phyloP scores from a whole-genome alignment of 2,113 vertebrate species.

The Murina feae region DNA sequence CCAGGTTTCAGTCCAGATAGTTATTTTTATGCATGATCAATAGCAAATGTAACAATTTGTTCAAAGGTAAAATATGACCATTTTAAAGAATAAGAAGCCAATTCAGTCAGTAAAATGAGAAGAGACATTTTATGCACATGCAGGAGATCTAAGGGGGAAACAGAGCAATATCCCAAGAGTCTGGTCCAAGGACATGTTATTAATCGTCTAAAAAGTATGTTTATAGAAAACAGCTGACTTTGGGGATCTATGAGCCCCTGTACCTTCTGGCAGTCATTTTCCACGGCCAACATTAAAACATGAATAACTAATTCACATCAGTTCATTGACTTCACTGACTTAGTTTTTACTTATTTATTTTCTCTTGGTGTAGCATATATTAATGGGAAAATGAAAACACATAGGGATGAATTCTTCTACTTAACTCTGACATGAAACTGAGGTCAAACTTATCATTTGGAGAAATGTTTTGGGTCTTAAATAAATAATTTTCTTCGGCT shows the following conservation, averaged over 20 bases:
- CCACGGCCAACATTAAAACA: slow-evolving; percentile 42
- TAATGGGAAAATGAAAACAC: slow-evolving; percentile 56
- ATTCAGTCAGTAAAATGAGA: slow-evolving; percentile 21
- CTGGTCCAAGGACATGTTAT: neutral
- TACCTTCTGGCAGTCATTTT: slow-evolving; percentile 15
- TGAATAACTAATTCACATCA: slow-evolving; percentile 64
- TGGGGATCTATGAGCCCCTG: neutral
- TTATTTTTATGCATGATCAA: slow-evolving; percentile 52
- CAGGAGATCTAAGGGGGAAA: slow-evolving; percentile 21
- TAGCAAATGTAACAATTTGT: slow-evolving; percentile 48
- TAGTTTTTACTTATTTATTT: slow-evolving; percentile 63
- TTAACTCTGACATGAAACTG: slow-evolving; percentile 40
- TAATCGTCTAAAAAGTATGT: neutral
- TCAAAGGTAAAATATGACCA: slow-evolving; percentile 15
- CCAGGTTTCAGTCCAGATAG: neutral
- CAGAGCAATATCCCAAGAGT: neutral
- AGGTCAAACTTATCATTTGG: slow-evolving; percentile 56
- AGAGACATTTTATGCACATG: slow-evolving; percentile 1
- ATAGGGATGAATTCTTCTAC: slow-evolving; percentile 46
- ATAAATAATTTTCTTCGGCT: slow-evolving; percentile 52
- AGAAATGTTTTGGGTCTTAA: slow-evolving; percentile 55
- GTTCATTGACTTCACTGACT: slow-evolving; percentile 31
- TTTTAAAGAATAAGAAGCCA: slow-evolving; percentile 1
- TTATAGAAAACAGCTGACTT: slow-evolving; percentile 36
- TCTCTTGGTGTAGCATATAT: slow-evolving; percentile 38